phyloP scores from a whole-genome alignment of 2,113 vertebrate genomes.

The Ammodytes dubius region DNA sequence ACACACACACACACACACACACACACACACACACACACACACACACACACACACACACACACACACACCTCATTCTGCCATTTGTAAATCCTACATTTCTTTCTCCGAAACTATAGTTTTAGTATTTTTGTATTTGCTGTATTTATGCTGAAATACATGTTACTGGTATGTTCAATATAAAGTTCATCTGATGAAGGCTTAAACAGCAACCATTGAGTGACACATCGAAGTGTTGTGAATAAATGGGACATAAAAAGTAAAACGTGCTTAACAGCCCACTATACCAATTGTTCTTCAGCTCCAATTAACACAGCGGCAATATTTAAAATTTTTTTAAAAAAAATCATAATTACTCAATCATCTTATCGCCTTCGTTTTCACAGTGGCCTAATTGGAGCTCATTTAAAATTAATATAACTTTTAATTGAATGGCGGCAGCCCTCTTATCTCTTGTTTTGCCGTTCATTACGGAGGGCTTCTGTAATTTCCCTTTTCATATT shows the following conservation, averaged over 20 bases:
- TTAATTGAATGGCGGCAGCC: slow-evolving; percentile 76
- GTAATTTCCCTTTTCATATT: slow-evolving; percentile 63
- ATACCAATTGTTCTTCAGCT: slow-evolving; percentile 68
- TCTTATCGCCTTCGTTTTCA: slow-evolving; percentile 79
- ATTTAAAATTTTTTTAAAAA: slow-evolving; percentile 74
- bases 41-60: too few relatives aligned
- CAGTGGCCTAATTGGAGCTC: slow-evolving; percentile 79
- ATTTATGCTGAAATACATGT: not conserved
- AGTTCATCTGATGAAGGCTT: not conserved
- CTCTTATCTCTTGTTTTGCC: slow-evolving; percentile 75
- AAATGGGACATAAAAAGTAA: slow-evolving; percentile 14
- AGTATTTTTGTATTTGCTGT: not conserved
- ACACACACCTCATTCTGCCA: too few relatives aligned
- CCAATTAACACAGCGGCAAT: slow-evolving; percentile 77
- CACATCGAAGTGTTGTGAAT: not conserved
- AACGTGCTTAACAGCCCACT: slow-evolving; percentile 30
- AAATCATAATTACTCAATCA: slow-evolving; percentile 79
- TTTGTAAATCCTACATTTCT: not conserved
- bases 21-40: too few relatives aligned
- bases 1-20: too few relatives aligned
- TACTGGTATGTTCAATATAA: not conserved
- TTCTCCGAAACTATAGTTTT: not conserved
- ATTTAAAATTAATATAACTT: slow-evolving; percentile 85
- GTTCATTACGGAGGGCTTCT: slow-evolving; percentile 71
- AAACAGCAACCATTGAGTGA: not conserved